phyloP scores from a whole-genome alignment of 2,797 vertebrate genomes.

The Melopsittacus undulatus region DNA sequence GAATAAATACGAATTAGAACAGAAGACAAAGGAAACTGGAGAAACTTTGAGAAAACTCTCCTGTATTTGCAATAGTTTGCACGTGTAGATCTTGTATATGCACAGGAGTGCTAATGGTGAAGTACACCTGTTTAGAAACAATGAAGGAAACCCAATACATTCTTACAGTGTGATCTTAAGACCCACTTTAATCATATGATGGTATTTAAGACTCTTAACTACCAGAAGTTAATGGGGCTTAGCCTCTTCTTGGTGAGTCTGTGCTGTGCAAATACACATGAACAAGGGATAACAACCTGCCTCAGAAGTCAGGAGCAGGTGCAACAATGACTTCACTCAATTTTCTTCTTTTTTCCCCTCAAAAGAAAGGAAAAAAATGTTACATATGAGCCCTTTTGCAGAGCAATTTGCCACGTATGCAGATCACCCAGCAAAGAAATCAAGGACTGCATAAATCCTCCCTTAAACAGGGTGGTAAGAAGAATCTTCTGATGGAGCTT shows the following conservation, averaged over 20 bases:
- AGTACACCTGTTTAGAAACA: background rate
- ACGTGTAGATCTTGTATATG: background rate
- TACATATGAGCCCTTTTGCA: background rate
- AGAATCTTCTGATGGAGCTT: background rate
- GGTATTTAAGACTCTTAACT: constrained; percentile 28
- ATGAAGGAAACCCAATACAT: background rate
- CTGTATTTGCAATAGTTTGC: background rate
- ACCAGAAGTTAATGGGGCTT: constrained; percentile 32
- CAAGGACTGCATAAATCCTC: background rate
- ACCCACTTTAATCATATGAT: background rate
- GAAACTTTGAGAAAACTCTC: background rate
- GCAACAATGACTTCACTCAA: background rate
- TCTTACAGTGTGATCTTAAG: background rate
- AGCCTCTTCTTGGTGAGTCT: background rate
- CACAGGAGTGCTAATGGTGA: background rate
- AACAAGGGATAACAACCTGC: background rate
- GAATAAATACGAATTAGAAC: background rate
- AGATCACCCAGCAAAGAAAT: background rate
- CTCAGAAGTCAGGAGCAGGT: background rate
- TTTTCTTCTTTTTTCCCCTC: background rate
- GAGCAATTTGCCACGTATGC: background rate
- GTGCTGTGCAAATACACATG: background rate
- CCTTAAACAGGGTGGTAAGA: background rate
- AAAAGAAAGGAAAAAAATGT: background rate
- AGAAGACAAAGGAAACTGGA: background rate